A percentile compares a stretch with the other conserved stretches of the same genome.
Conservation (phyloP, 2,888 invertebrate genomes). For the Meloe dianella region DNA sequence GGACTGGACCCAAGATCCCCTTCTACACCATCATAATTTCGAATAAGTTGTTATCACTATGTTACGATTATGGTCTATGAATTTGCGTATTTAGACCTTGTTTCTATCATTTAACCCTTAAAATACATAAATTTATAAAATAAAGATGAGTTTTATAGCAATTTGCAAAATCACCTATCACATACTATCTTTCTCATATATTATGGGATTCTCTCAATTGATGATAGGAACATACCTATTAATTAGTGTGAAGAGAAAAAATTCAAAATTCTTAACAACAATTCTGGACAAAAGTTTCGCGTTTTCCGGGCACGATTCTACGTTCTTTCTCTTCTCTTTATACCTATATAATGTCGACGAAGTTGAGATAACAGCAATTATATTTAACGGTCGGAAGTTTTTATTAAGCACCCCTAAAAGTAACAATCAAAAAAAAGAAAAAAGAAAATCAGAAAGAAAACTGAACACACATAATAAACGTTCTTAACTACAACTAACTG, state of each 20-base stretch:
- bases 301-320: neutral
- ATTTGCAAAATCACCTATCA: no score
- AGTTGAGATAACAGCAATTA: constrained; percentile 29
- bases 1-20: no score
- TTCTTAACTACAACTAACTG: neutral
- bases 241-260: neutral
- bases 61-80: neutral
- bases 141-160: neutral
- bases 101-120: neutral
- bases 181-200: no score
- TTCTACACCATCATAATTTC: no score
- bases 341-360: neutral
- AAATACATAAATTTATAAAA: neutral
- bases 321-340: neutral
- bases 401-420: constrained; percentile 3
- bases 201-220: no score
- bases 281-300: neutral
- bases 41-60: constrained; percentile 1
- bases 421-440: neutral
- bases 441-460: neutral
- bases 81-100: neutral
- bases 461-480: constrained; percentile 5
- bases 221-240: neutral
- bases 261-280: neutral
- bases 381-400: constrained; percentile 28